Evolutionary conservation across 2,888 invertebrate species (phyloP), one percentile per base, ranked within the genome.

Genomic region (Marronus borbonicus): DNA sequence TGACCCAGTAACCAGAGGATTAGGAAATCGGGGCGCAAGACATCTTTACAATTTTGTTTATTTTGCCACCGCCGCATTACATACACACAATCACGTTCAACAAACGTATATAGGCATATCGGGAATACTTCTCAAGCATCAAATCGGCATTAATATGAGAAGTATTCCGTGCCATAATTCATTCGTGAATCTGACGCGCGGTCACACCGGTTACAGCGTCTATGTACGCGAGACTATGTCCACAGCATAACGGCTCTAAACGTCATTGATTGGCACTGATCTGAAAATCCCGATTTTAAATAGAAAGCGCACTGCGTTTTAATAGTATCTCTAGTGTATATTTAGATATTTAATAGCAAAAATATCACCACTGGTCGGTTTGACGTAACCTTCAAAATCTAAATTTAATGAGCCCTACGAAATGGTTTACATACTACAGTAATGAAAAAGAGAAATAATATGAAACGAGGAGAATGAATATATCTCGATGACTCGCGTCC

Each of bases 261-360:
- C 83, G 83, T 83, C 83, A 83, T 80, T 82, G 81, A 83, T 83
- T 83, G 83, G 83, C 83, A 83, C 83, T 81, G 82, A 83, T 81
- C 81, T 82, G 81, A 80, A 78, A 83, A 83, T 83, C 80, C 81
- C 80, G 80, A 80, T 78, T 83, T 82, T 78, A 81, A 81, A 81
- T 83, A 83, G 83, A 80, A 81, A 80, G 80, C 79, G 79, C 82
- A 81, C 79, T 81, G 81, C 82, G 80, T 82, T 83, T 83, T 83
- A 83, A 83, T 82, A 82, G 79, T 80, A 79, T 79, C 60, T 76
- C 79, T 78, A 81, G 78, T 78, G 76, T 82, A 83, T 82, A 81
- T 83, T 82, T 83, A 82, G 83, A 82, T 80, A 79, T 81, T 82
- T 83, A 82, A 82, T 81, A 82, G 81, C 82, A 81, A 83, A 83